Conservation (phyloP, 2,797 vertebrate genomes). For the Bufotes viridis region DNA sequence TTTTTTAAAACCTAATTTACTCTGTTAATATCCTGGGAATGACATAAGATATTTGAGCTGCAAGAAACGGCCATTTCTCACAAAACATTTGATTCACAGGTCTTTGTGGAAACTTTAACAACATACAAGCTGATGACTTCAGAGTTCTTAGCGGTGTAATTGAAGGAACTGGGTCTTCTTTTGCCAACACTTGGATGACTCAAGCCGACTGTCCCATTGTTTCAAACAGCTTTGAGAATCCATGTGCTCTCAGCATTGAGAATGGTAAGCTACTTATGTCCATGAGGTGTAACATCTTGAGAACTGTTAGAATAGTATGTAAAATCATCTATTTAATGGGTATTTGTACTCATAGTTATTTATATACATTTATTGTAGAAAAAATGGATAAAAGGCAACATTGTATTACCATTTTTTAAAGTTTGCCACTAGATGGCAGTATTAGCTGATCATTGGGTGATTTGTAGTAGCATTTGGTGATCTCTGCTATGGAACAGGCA, state of each 20-base stretch:
- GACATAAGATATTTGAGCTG: background rate
- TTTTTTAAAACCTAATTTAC: too few relatives aligned
- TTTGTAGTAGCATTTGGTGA: too few relatives aligned
- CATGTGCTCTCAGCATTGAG: conserved; percentile 77
- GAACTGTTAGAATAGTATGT: background rate
- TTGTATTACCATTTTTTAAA: background rate
- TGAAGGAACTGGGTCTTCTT: conserved; percentile 76
- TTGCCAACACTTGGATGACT: conserved; percentile 78
- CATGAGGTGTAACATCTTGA: background rate
- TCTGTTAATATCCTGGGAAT: too few relatives aligned
- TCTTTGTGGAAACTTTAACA: conserved; percentile 81
- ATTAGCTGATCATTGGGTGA: background rate
- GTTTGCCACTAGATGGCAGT: background rate
- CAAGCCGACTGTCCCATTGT: conserved; percentile 70
- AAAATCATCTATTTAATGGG: background rate
- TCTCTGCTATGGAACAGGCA: too few relatives aligned
- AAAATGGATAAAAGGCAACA: background rate
- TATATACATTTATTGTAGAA: background rate
- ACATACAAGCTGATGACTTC: conserved; percentile 75
- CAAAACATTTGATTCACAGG: conserved; percentile 66
- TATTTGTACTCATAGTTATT: background rate
- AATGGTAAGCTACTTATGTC: conserved; percentile 68
- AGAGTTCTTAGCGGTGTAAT: conserved; percentile 70
- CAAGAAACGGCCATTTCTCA: background rate
- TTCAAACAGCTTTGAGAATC: conserved; percentile 73